phyloP scores from a whole-genome alignment of 2,113 vertebrate genomes.

The Oncorhynchus kisutch region DNA sequence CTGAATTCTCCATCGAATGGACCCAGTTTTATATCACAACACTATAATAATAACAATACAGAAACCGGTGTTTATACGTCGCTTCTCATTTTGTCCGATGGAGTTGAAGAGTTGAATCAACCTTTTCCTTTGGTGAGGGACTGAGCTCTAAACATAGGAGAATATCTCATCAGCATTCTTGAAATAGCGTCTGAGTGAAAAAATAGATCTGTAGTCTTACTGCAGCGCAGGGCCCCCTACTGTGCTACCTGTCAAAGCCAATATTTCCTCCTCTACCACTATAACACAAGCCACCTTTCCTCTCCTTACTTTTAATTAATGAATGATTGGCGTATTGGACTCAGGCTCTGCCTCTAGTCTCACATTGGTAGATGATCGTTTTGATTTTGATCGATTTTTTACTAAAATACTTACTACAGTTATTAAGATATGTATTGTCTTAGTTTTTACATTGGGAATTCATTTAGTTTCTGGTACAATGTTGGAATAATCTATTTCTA shows the following conservation, averaged over 20 bases:
- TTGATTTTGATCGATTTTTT: background rate
- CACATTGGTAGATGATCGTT: background rate
- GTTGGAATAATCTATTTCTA: background rate
- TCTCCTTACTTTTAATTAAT: background rate
- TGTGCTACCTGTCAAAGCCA: constrained; percentile 56
- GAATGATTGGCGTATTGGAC: background rate
- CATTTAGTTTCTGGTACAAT: background rate
- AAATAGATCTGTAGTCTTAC: constrained; percentile 42
- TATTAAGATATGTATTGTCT: background rate
- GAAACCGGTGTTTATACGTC: background rate
- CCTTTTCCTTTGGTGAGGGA: constrained; percentile 7
- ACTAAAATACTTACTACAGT: background rate
- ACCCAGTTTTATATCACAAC: background rate
- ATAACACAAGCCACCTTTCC: constrained; percentile 32
- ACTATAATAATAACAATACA: background rate
- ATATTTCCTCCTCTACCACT: constrained; percentile 51
- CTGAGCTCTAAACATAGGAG: constrained; percentile 35
- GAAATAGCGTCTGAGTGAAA: constrained; percentile 35
- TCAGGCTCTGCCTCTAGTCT: background rate
- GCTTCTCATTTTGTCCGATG: background rate
- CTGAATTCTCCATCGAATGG: constrained; percentile 32
- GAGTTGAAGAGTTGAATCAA: background rate
- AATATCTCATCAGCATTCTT: constrained; percentile 57
- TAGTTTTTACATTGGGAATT: background rate
- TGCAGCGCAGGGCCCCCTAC: constrained; percentile 32